Conservation (phyloP, 2,113 vertebrate genomes). For the Semicossyphus pulcher region DNA sequence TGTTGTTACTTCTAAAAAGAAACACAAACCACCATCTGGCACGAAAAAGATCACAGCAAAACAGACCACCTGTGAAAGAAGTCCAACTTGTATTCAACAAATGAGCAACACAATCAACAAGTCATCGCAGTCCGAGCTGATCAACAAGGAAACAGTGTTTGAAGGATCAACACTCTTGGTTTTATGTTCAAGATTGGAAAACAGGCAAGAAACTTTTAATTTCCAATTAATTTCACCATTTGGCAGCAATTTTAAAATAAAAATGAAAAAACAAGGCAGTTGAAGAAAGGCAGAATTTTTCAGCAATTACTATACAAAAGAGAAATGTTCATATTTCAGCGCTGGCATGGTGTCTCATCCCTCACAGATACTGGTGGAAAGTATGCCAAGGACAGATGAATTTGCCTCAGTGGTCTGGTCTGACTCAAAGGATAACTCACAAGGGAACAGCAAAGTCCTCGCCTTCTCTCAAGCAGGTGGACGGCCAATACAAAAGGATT, state of each 20-base stretch:
- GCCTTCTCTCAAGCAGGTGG: slow-evolving; percentile 25
- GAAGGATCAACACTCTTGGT: neutral
- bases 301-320: slow-evolving; percentile 7
- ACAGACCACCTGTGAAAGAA: slow-evolving; percentile 1
- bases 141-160: neutral
- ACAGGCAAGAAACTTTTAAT: neutral
- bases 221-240: neutral
- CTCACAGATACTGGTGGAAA: slow-evolving; percentile 47
- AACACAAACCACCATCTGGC: neutral
- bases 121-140: slow-evolving; percentile 1
- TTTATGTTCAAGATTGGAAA: neutral
- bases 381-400: slow-evolving; percentile 68
- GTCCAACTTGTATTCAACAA: slow-evolving; percentile 9
- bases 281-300: neutral
- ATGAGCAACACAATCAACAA: slow-evolving; percentile 36
- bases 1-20: neutral
- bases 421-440: slow-evolving; percentile 50
- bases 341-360: slow-evolving; percentile 13
- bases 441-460: slow-evolving; percentile 23
- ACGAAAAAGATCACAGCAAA: neutral
- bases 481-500: slow-evolving; percentile 12
- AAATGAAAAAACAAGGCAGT: neutral
- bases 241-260: neutral
- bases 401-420: slow-evolving; percentile 41
- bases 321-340: slow-evolving; percentile 24